Evolutionary conservation across 1,140 invertebrate species (phyloP).

Genomic region (Trinorchestia longiramus): DNA sequence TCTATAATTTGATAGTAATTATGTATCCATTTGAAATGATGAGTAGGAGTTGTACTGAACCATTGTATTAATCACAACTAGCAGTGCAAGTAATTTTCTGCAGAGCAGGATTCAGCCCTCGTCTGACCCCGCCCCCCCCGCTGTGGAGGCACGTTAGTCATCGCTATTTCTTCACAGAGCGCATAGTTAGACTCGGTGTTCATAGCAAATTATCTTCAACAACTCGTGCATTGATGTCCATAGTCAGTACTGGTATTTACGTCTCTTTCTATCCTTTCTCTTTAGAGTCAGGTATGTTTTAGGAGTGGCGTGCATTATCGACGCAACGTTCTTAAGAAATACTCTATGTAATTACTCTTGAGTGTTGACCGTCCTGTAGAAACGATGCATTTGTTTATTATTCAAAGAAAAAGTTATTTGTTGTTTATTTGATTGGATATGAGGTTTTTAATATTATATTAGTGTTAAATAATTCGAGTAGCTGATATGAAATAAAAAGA

Average conservation of each 20-base stretch:
- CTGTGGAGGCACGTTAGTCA: neutral
- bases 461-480: neutral
- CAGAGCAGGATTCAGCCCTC: neutral
- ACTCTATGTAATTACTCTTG: slow-evolving; percentile 3
- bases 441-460: neutral
- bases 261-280: neutral
- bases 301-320: neutral
- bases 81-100: neutral
- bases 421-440: neutral
- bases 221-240: slow-evolving; percentile 38
- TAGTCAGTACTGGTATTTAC: slow-evolving; percentile 13
- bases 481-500: neutral
- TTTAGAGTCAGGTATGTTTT: neutral
- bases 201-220: neutral
- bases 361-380: slow-evolving; percentile 45
- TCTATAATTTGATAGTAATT: neutral
- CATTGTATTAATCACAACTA: neutral
- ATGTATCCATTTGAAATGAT: neutral
- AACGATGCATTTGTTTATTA: slow-evolving; percentile 38
- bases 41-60: neutral
- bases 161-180: neutral
- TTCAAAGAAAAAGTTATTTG: neutral
- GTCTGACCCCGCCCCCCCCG: no score
- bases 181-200: slow-evolving; percentile 1
- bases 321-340: neutral